Evolutionary conservation across 2,113 vertebrate genomes (phyloP), one percentile per base, ranked within the genome.

Genomic region (Excalfactoria chinensis): DNA sequence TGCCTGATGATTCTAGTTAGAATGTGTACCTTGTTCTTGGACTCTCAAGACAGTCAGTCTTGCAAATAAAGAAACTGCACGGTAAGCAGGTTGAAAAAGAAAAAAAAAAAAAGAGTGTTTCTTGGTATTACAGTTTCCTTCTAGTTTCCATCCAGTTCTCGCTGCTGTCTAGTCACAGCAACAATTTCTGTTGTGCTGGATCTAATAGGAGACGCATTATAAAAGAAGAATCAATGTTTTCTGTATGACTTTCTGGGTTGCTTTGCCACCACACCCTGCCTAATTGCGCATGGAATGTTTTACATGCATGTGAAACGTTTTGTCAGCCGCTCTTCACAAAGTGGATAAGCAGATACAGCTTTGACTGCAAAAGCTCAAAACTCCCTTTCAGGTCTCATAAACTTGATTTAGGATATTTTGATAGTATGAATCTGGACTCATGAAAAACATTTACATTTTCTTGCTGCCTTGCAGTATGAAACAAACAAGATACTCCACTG

Each of bases 261-360:
- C 94, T 56, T 53, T 80, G 88, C 93, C 94, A 88, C 97, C 96
- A 94, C 97, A 95, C 97, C 96, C 96, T 93, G 34, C 11, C 2
- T 82, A 82, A 84, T 89, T 93, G 91, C 91, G 88, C 88, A 78
- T 96, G 96, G 96, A 97, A 97, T 96, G 95, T 97, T 96, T 96
- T 95, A 90, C 70, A 11, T 96, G 92, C 85, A 91, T 93, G 59
- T 60, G 78, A 87, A 91, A 82, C 40, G 8, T 88, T 49, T 41
- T 93, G 85, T 84, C 75, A 94, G 86, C 78, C 2, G 0, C 87
- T 78, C 62, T 94, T 92, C 58, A 77, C 82, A 84, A 81, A 84
- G 82, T 10, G 72, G 75, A 89, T 89, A 86, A 88, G 87, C 87
- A 93, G 96, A 91, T 93, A 48, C 72, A 77, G 77, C 73, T 74